Evolutionary conservation across 1,140 invertebrate genomes (phyloP).

Genomic region (Rhagoletis pomonella): DNA sequence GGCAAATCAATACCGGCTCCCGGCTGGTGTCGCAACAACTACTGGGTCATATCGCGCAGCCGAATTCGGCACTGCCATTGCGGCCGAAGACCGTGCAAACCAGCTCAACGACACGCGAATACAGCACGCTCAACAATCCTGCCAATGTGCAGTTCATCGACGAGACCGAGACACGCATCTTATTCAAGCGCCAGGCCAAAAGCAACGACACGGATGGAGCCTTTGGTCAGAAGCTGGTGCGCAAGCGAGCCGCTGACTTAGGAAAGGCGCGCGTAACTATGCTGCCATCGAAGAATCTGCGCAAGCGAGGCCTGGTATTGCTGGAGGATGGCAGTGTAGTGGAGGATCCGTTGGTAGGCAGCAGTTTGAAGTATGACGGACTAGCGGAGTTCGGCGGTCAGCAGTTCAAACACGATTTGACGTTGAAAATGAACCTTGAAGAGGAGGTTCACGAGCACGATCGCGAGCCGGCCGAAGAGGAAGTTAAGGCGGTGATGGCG

Average conservation of each 20-base stretch:
- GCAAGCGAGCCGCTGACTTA: not conserved
- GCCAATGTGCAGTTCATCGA: constrained; percentile 77
- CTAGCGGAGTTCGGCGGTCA: constrained; percentile 81
- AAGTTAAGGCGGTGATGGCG: constrained; percentile 85
- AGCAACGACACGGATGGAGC: constrained; percentile 57
- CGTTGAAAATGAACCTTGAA: constrained; percentile 64
- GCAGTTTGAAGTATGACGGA: constrained; percentile 75
- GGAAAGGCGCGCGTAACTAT: not conserved
- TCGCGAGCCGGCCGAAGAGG: constrained; percentile 87
- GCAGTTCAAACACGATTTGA: constrained; percentile 70
- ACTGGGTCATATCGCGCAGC: constrained; percentile 57
- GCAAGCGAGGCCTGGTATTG: constrained; percentile 79
- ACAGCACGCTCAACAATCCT: constrained; percentile 60
- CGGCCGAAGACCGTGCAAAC: constrained; percentile 49
- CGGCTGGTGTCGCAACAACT: constrained; percentile 78
- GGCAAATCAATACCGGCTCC: constrained; percentile 77
- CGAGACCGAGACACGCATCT: constrained; percentile 73
- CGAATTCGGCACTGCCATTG: constrained; percentile 17
- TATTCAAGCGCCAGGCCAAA: constrained; percentile 77
- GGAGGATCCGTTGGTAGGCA: constrained; percentile 77
- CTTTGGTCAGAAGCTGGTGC: constrained; percentile 3
- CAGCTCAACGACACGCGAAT: constrained; percentile 39
- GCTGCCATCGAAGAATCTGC: constrained; percentile 71
- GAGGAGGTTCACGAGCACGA: constrained; percentile 78
- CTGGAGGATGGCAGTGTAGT: constrained; percentile 80